Evolutionary conservation across 2,113 vertebrate genomes (phyloP).

Genomic region (Probosciger aterrimus): DNA sequence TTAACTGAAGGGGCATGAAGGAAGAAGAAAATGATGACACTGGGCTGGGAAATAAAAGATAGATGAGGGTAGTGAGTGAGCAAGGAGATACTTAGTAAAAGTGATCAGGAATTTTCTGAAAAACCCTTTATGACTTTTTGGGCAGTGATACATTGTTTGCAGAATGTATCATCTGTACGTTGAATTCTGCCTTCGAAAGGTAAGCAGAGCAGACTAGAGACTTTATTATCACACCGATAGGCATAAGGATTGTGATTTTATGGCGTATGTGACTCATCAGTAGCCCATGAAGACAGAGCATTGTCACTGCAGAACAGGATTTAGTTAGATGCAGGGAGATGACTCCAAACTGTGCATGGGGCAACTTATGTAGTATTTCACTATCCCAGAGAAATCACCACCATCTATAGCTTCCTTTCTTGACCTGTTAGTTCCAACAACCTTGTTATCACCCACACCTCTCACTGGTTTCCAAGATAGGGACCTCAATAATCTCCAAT

Average conservation of each 20-base stretch:
- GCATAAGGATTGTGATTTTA: neutral
- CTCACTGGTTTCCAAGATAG: neutral
- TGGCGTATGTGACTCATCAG: neutral
- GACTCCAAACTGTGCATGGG: neutral
- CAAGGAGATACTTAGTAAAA: neutral
- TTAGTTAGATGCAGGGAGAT: neutral
- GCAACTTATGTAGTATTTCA: neutral
- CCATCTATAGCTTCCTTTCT: neutral
- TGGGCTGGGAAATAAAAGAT: neutral
- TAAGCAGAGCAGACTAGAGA: neutral
- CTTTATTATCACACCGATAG: neutral
- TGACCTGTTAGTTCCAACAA: neutral
- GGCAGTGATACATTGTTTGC: neutral
- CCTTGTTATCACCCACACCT: neutral
- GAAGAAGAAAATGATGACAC: neutral
- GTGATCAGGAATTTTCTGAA: neutral
- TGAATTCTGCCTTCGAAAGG: neutral
- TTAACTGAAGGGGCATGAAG: neutral
- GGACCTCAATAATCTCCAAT: neutral
- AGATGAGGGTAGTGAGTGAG: neutral
- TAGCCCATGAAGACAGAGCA: neutral
- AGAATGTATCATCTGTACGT: neutral
- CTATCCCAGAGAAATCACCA: neutral
- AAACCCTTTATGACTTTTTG: neutral
- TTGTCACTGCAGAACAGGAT: neutral